Evolutionary conservation across 2,888 invertebrate species (phyloP).

Genomic region (Bimastos eiseni): DNA sequence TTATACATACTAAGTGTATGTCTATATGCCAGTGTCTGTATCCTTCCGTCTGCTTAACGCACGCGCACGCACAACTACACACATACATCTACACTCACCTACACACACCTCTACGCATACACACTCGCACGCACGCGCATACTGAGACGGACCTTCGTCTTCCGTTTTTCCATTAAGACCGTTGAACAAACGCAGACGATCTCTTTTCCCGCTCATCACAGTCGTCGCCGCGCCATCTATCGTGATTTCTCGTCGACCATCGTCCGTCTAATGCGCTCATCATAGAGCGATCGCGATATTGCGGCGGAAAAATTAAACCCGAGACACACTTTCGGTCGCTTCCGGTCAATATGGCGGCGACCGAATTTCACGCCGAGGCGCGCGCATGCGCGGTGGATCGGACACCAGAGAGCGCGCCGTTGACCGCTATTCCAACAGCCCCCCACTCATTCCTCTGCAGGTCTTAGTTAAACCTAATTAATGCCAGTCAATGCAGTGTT

Average conservation of each 20-base stretch:
- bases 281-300: slow-evolving; percentile 16
- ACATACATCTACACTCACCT: no score
- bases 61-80: no score
- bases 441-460: not conserved
- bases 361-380: slow-evolving; percentile 17
- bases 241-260: not conserved
- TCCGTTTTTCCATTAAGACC: slow-evolving; percentile 17
- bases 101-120: no score
- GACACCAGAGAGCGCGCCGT: not conserved
- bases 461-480: slow-evolving; percentile 28
- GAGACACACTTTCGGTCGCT: slow-evolving; percentile 3
- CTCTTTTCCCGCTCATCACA: not conserved
- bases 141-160: not conserved
- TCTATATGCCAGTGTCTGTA: no score
- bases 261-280: not conserved
- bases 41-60: not conserved
- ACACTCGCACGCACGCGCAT: no score
- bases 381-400: not conserved
- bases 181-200: slow-evolving; percentile 16
- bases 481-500: slow-evolving; percentile 18
- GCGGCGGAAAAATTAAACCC: slow-evolving; percentile 24
- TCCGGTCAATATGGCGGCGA: slow-evolving; percentile 14
- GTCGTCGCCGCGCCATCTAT: not conserved
- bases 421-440: not conserved
- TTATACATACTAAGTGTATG: no score